These are phyloP conservation scores for Caenorhabditis remanei DNA, from an alignment of 1,140 invertebrate genomes.

Conservation along the genomic window DNA sequence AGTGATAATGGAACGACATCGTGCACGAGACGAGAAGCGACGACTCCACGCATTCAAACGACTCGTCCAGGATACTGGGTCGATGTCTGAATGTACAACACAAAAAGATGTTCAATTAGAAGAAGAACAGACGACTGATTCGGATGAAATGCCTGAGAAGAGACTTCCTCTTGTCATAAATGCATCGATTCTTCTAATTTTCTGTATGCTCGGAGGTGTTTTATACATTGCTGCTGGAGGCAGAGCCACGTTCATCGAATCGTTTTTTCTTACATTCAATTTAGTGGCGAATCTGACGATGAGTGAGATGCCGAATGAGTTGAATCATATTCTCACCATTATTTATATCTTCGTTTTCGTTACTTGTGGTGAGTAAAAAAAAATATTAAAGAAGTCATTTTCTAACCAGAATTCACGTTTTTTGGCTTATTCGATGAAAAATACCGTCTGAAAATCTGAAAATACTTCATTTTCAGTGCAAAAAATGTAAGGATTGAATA, in stretches of 20 bases:
- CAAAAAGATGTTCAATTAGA: conserved; percentile 35
- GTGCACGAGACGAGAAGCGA: conserved; percentile 28
- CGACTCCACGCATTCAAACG: conserved; percentile 29
- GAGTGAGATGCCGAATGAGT: conserved; percentile 77
- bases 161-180: conserved; percentile 77
- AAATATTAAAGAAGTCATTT: no score
- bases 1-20: conserved; percentile 34
- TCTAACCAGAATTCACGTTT: no score
- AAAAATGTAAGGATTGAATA: no score
- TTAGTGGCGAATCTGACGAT: conserved; percentile 76
- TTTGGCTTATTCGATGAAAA: no score
- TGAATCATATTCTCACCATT: conserved; percentile 74
- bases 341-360: conserved; percentile 77
- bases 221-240: conserved; percentile 75
- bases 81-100: conserved; percentile 23
- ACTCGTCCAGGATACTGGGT: conserved; percentile 27
- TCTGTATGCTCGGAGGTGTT: conserved; percentile 77
- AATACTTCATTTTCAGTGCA: no score
- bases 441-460: no score
- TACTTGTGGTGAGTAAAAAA: conserved; percentile 75
- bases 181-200: conserved; percentile 75
- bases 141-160: conserved; percentile 48
- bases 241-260: conserved; percentile 71
- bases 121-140: conserved; percentile 39
- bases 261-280: conserved; percentile 77